Base-by-base conservation (phyloP, 1,140 invertebrate species). In the Physella acuta region DNA sequence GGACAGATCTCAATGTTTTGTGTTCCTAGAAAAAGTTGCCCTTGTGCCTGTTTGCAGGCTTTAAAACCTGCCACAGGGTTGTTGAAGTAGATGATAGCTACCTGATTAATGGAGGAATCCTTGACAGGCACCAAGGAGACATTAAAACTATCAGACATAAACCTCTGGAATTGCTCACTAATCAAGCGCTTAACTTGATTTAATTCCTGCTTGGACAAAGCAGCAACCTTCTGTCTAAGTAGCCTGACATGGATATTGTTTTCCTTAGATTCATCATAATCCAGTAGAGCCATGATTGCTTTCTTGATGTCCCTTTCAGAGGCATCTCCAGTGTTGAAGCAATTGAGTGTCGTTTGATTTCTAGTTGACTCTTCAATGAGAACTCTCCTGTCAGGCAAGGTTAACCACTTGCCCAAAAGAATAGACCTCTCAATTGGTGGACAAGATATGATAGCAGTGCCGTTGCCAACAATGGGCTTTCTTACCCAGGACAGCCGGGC, bases 401-500 rank as follows among this genome's bases (percentile, higher is more conserved):
- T 30, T 1, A 66, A 37, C 28, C 4, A 1, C 49, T 24, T 51
- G 1, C 64, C 64, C 34, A 37, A 14, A 11, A 67, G 26, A 24
- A 14, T 24, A n/a, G 36, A n/a, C 36, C 26, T 67, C 11, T 67
- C 64, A 37, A 67, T 55, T 1, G 66, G 66, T n/a, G 34, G 55
- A 55, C 55, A 59, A 17, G 30, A 39, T 24, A 68, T 60, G 30
- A 68, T 34, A 20, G 66, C 66, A 17, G 55, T 68, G 17, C 75
- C 78, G 67, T 64, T 62, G 17, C 76, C 78, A n/a, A 62, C 72
- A 14, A 71, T 68, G 4, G 63, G 63, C 34, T 78, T 55, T 58
- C 73, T 63, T 51, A 71, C 74, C 79, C 79, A 81, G 3, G 59
- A 69, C n/a, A 81, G 34, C 31, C 68, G 74, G 24, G 74, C 68